A percentile compares a stretch with the other conserved stretches of the same genome.
These are phyloP conservation scores for Acanthosepion lycidas DNA, from an alignment of 2,888 invertebrate species.

Conservation along the genomic window DNA sequence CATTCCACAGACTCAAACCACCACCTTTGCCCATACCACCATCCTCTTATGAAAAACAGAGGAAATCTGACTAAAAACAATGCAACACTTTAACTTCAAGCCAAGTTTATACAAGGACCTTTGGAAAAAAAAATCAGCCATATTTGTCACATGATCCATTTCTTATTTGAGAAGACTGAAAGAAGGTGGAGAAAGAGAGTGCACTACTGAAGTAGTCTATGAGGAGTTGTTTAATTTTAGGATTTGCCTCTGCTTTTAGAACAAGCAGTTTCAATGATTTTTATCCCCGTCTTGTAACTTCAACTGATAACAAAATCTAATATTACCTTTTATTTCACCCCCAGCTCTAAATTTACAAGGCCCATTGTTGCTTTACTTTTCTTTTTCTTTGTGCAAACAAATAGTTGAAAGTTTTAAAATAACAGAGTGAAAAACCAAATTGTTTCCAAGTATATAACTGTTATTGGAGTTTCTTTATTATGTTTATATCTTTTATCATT, in stretches of 20 bases:
- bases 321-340: not conserved
- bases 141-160: constrained; percentile 14
- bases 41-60: not conserved
- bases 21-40: not conserved
- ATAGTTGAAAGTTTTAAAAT: too few relatives aligned
- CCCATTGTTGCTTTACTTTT: too few relatives aligned
- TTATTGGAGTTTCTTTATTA: too few relatives aligned
- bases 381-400: too few relatives aligned
- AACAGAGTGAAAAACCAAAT: too few relatives aligned
- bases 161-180: not conserved
- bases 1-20: not conserved
- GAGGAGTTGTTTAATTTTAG: not conserved
- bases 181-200: too few relatives aligned
- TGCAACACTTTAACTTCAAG: not conserved
- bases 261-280: not conserved
- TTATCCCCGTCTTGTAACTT: not conserved
- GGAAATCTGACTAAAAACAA: not conserved
- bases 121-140: constrained; percentile 33
- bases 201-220: not conserved
- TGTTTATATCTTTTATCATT: too few relatives aligned
- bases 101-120: not conserved
- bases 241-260: not conserved
- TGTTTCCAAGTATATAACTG: too few relatives aligned
- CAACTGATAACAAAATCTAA: not conserved
- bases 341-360: too few relatives aligned